A percentile compares a stretch with the other conserved stretches of the same genome.
Conservation (phyloP, 2,888 invertebrate species). For the Pristionchus japonicus region DNA sequence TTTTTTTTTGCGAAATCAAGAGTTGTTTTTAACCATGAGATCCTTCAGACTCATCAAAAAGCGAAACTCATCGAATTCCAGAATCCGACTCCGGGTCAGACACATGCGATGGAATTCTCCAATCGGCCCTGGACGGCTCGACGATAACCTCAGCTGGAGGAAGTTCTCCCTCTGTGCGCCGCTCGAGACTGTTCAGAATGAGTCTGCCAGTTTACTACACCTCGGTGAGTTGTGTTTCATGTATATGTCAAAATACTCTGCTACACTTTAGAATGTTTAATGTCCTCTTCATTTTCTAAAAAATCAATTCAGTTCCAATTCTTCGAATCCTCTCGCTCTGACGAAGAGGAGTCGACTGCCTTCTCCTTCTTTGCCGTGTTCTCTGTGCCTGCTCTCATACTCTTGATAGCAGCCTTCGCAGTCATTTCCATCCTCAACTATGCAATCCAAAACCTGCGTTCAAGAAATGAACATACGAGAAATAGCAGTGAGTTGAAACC, state of each 20-base stretch:
- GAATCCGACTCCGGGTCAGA: background rate
- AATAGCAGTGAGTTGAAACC: no score
- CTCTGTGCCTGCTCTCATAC: background rate
- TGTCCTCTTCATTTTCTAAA: no score
- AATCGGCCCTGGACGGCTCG: background rate
- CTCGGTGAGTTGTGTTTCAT: background rate
- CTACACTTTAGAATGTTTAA: background rate
- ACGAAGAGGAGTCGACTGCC: background rate
- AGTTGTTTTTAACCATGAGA: no score
- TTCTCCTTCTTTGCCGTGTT: conserved; percentile 7
- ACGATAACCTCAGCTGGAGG: background rate
- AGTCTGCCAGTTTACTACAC: conserved; percentile 7
- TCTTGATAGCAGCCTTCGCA: background rate
- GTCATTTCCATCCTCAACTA: background rate
- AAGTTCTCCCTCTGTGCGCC: background rate
- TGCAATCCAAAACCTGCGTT: background rate
- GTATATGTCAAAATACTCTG: background rate
- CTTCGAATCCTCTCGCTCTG: background rate
- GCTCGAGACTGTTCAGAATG: background rate
- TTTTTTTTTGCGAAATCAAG: background rate
- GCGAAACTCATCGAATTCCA: background rate
- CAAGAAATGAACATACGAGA: no score
- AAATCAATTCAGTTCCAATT: background rate
- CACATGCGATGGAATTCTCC: background rate
- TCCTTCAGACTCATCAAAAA: no score